These are phyloP conservation scores for Microctenopoma stevenorrisi DNA, from an alignment of 2,797 vertebrate species.

Conservation along the genomic window DNA sequence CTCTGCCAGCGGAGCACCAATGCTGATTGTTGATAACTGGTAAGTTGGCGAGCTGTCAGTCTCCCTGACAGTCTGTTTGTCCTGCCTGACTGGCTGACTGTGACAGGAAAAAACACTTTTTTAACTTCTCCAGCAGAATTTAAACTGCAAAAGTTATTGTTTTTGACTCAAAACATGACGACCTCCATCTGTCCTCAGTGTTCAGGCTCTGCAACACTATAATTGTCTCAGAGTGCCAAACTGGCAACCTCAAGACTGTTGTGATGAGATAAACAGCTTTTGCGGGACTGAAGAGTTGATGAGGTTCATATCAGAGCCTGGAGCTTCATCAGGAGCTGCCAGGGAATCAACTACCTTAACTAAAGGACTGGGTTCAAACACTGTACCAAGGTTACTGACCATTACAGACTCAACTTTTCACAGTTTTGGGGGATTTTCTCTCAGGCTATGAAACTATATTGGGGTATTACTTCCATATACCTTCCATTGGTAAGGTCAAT, in stretches of 20 bases:
- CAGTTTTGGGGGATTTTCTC: constrained; percentile 27
- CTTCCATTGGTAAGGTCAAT: background rate
- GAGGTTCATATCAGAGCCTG: constrained; percentile 32
- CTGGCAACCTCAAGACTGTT: constrained; percentile 39
- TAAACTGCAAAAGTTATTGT: constrained; percentile 47
- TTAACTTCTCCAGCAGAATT: constrained; percentile 28
- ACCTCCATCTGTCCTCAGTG: constrained; percentile 47
- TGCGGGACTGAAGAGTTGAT: constrained; percentile 31
- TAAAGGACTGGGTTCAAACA: constrained; percentile 34
- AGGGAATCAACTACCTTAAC: constrained; percentile 29
- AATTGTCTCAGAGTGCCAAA: constrained; percentile 50
- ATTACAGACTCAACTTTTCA: background rate
- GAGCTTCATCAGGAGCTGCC: constrained; percentile 44
- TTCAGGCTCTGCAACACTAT: constrained; percentile 44
- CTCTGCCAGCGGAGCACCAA: constrained; percentile 24
- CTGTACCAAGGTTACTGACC: constrained; percentile 46
- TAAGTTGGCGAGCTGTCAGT: constrained; percentile 49
- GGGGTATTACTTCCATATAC: background rate
- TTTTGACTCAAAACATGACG: constrained; percentile 34
- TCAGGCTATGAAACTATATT: background rate
- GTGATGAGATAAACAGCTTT: constrained; percentile 58
- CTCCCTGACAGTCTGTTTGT: constrained; percentile 38
- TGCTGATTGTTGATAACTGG: constrained; percentile 36
- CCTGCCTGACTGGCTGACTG: constrained; percentile 25
- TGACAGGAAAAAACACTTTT: constrained; percentile 21